Percentiles rank a stretch among this genome's conserved stretches.
phyloP scores from a whole-genome alignment of 1,140 invertebrate species.

The Marisa cornuarietis region DNA sequence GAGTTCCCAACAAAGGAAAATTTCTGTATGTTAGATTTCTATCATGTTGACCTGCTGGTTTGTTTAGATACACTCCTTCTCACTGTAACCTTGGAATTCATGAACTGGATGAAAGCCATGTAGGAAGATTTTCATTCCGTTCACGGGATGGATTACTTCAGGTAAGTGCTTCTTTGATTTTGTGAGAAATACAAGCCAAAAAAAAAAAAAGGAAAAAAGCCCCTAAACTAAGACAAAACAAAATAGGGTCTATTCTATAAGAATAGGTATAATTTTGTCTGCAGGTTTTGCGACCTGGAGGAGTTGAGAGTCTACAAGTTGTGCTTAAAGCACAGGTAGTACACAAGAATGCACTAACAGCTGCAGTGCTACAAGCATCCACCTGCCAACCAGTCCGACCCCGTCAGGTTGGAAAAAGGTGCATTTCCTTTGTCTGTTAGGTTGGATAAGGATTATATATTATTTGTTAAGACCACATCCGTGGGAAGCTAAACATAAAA shows the following conservation, averaged over 20 bases:
- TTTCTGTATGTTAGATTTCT: neutral
- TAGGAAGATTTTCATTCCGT: constrained; percentile 62
- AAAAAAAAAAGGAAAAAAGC: too few species aligned
- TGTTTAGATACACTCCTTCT: constrained; percentile 49
- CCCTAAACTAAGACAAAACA: too few species aligned
- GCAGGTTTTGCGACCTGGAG: constrained; percentile 54
- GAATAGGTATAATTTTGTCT: neutral
- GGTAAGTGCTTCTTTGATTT: constrained; percentile 35
- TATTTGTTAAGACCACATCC: too few species aligned
- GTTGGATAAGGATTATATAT: too few species aligned
- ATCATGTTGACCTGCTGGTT: neutral
- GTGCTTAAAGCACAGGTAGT: constrained; percentile 61
- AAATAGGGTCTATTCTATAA: too few species aligned
- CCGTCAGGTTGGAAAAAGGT: constrained; percentile 43
- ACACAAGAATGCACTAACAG: constrained; percentile 61
- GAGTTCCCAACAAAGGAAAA: neutral
- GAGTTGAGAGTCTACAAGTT: constrained; percentile 59
- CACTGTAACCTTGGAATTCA: constrained; percentile 58
- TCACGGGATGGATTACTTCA: constrained; percentile 57
- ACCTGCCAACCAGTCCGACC: constrained; percentile 53
- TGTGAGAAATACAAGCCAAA: too few species aligned
- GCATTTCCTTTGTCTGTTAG: neutral
- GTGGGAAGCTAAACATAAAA: too few species aligned
- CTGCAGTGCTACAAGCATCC: constrained; percentile 58
- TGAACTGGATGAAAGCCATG: constrained; percentile 64